These are phyloP conservation scores for Syrrhaptes paradoxus DNA, from an alignment of 2,113 vertebrate species.

Conservation along the genomic window DNA sequence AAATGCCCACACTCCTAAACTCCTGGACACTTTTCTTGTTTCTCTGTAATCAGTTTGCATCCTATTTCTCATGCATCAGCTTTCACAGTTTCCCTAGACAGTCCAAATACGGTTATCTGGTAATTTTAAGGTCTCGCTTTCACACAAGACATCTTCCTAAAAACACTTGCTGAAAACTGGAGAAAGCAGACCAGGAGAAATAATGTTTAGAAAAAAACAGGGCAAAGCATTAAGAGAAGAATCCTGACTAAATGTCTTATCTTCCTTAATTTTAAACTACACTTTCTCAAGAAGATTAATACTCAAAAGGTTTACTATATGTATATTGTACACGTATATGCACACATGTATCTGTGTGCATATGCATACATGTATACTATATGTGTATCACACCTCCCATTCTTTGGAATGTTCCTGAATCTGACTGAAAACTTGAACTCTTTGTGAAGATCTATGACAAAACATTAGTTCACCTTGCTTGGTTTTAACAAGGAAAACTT, in stretches of 20 bases:
- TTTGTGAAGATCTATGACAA: not conserved
- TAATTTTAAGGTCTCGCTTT: not conserved
- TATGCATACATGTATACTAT: no score
- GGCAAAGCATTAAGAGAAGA: not conserved
- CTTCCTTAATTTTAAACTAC: not conserved
- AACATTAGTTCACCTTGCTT: not conserved
- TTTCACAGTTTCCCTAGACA: not conserved
- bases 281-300: not conserved
- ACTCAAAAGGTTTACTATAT: not conserved
- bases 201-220: not conserved
- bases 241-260: not conserved
- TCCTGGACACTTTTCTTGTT: not conserved
- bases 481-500: not conserved
- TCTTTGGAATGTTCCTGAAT: not conserved
- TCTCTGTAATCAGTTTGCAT: conserved; percentile 24
- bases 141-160: not conserved
- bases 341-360: accelerated
- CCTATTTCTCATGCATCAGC: conserved; percentile 7
- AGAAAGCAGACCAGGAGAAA: not conserved
- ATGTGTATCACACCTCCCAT: not conserved
- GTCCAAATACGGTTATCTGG: not conserved
- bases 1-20: not conserved
- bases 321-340: not conserved
- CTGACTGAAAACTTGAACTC: not conserved
- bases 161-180: not conserved